Percentiles rank a stretch among this genome's conserved stretches.
Evolutionary conservation across 2,888 invertebrate species (phyloP).

Genomic region (Drosophila eohydei): DNA sequence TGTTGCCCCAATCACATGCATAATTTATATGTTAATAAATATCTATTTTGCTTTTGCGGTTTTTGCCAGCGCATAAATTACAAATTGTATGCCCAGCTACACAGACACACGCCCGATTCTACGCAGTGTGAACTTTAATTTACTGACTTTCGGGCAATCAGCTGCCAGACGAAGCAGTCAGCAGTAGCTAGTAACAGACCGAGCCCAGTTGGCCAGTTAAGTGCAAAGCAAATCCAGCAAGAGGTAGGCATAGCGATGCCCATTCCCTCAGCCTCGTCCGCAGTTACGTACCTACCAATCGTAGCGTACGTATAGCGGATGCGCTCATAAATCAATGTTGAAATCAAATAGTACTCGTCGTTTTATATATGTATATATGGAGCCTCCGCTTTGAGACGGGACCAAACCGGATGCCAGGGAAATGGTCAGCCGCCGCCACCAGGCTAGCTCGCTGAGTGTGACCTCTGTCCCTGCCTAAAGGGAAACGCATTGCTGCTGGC

Average conservation of each 20-base stretch:
- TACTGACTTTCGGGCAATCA: conserved; percentile 78
- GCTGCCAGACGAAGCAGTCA: conserved; percentile 66
- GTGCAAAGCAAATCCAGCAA: conserved; percentile 75
- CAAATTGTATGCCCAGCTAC: conserved; percentile 67
- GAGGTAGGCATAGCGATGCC: conserved; percentile 51
- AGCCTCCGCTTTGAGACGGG: conserved; percentile 28
- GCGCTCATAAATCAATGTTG: conserved; percentile 80
- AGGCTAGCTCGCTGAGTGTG: conserved; percentile 39
- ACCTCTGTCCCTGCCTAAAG: conserved; percentile 15
- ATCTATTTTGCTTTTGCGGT: conserved; percentile 78
- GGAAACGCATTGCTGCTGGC: background rate
- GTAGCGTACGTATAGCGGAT: conserved; percentile 73
- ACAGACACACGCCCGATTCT: conserved; percentile 17
- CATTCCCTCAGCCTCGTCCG: conserved; percentile 6
- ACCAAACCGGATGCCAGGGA: conserved; percentile 63
- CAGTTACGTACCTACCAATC: conserved; percentile 28
- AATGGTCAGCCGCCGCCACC: conserved; percentile 66
- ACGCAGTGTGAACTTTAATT: conserved; percentile 68
- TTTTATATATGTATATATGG: conserved; percentile 42
- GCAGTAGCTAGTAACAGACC: conserved; percentile 19
- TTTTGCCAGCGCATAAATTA: conserved; percentile 74
- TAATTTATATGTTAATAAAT: conserved; percentile 80
- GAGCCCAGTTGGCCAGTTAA: conserved; percentile 52
- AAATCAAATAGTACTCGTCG: conserved; percentile 77
- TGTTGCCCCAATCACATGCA: conserved; percentile 73